Evolutionary conservation across 2,888 invertebrate species (phyloP).

Genomic region (Noctuana brunneofusca): DNA sequence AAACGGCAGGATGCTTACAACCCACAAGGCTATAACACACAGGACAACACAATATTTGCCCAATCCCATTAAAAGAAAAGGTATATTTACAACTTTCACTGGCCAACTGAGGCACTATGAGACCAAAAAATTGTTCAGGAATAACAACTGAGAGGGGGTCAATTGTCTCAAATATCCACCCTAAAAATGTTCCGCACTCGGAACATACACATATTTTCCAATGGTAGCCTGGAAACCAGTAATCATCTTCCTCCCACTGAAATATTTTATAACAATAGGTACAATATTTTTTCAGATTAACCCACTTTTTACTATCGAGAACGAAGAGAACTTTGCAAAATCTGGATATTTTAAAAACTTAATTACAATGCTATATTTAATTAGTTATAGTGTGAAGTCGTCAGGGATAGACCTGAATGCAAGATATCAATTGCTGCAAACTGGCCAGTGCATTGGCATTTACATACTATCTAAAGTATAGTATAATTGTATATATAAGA

Average conservation of each 20-base stretch:
- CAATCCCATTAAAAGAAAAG: constrained; percentile 37
- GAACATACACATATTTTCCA: constrained; percentile 83
- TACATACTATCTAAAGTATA: no score
- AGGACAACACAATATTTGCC: constrained; percentile 38
- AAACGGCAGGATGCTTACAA: not conserved
- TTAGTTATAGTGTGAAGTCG: no score
- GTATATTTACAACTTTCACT: constrained; percentile 65
- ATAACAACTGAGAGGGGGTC: constrained; percentile 42
- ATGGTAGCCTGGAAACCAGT: constrained; percentile 84
- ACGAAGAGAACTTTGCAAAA: no score
- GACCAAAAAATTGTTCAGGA: constrained; percentile 53
- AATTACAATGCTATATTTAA: no score
- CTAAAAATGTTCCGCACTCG: constrained; percentile 80
- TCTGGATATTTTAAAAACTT: no score
- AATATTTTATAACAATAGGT: constrained; percentile 44
- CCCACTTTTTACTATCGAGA: no score
- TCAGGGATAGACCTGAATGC: no score
- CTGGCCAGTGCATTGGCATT: no score
- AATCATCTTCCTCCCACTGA: constrained; percentile 78
- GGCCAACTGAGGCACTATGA: constrained; percentile 57
- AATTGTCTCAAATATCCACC: constrained; percentile 80
- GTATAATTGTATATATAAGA: no score
- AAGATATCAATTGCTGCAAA: no score
- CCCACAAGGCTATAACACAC: not conserved
- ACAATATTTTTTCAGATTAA: no score